Evolutionary conservation across 2,888 invertebrate genomes (phyloP).

Genomic region (Drosophila prostipennis): DNA sequence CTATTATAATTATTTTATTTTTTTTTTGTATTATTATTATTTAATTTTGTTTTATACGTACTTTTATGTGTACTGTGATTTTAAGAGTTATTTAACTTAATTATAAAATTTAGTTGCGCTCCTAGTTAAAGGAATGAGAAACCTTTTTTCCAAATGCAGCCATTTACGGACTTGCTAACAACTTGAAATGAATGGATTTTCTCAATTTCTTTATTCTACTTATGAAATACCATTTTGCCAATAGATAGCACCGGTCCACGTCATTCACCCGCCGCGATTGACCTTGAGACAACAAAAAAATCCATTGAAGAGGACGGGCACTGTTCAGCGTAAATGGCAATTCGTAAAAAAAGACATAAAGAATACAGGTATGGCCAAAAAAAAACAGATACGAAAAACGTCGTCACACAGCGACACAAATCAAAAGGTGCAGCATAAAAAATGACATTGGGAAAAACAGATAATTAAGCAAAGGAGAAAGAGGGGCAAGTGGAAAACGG

Average conservation of each 20-base stretch:
- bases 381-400: conserved; percentile 42
- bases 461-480: conserved; percentile 66
- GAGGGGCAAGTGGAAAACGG: conserved; percentile 62
- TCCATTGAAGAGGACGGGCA: conserved; percentile 14
- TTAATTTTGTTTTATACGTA: no score
- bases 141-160: no score
- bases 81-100: no score
- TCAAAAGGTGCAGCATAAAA: conserved; percentile 79
- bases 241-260: conserved; percentile 4
- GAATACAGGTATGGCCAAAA: conserved; percentile 38
- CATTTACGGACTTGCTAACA: neutral
- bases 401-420: conserved; percentile 66
- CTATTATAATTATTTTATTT: no score
- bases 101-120: no score
- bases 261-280: conserved; percentile 15
- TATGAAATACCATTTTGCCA: neutral
- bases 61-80: no score
- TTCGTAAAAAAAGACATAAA: conserved; percentile 39
- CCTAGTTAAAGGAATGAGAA: no score
- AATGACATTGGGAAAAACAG: conserved; percentile 72
- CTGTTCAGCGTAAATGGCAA: conserved; percentile 46
- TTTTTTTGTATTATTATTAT: no score
- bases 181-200: neutral
- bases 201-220: neutral
- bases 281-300: conserved; percentile 36